Evolutionary conservation across 1,140 invertebrate species (phyloP).

Genomic region (Procambarus virginalis): DNA sequence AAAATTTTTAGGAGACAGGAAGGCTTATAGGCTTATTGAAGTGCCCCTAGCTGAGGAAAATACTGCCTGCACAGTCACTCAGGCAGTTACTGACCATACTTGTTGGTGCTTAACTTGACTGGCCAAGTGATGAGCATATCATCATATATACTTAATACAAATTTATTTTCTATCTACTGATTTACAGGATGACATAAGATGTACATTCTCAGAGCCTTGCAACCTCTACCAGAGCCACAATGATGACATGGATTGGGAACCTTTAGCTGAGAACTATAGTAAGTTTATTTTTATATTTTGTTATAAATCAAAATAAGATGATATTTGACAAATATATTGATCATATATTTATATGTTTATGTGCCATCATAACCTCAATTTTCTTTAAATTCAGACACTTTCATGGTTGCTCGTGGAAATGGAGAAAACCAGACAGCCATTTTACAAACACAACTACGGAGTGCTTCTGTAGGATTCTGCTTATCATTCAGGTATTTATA

Average conservation of each 20-base stretch:
- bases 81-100: no score
- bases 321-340: no score
- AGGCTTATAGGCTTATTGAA: no score
- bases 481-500: slow-evolving; percentile 38
- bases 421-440: slow-evolving; percentile 17
- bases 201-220: slow-evolving; percentile 50
- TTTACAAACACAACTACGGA: slow-evolving; percentile 21
- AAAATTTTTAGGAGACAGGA: no score
- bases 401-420: background rate
- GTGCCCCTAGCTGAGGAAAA: no score
- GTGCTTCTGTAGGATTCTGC: slow-evolving; percentile 39
- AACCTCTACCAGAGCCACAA: slow-evolving; percentile 41
- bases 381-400: slow-evolving; percentile 17
- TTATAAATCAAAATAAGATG: background rate
- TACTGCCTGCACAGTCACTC: no score
- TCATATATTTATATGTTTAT: background rate
- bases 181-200: slow-evolving; percentile 47
- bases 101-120: no score
- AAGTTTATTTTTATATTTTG: background rate
- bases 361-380: background rate
- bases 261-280: background rate
- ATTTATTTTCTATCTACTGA: background rate
- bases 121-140: no score
- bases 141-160: no score
- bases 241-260: slow-evolving; percentile 26